A percentile compares a stretch with the other conserved stretches of the same genome.
phyloP scores from a whole-genome alignment of 2,888 invertebrate genomes.

The Coleophora flavipennella region DNA sequence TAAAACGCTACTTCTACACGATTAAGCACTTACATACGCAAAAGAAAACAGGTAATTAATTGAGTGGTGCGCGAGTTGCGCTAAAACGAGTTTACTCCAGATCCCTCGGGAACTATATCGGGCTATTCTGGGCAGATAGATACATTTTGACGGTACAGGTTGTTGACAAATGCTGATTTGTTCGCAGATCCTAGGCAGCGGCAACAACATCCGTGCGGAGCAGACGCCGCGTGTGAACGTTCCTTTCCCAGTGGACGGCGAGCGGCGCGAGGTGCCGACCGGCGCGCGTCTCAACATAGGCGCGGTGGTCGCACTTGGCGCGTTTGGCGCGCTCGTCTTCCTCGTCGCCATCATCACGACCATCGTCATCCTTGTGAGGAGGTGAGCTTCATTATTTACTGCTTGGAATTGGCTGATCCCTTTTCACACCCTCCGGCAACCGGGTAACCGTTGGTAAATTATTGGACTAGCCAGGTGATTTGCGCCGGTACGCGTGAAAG shows the following conservation, averaged over 20 bases:
- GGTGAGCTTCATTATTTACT: slow-evolving; percentile 64
- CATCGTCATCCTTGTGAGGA: slow-evolving; percentile 88
- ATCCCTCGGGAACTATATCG: no score
- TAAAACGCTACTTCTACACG: no score
- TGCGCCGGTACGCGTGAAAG: no score
- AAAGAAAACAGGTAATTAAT: no score
- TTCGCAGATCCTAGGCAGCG: slow-evolving; percentile 55
- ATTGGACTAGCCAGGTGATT: no score
- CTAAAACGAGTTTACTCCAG: no score
- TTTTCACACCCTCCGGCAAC: not conserved
- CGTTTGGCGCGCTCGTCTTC: slow-evolving; percentile 93
- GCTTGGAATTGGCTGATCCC: slow-evolving; percentile 30
- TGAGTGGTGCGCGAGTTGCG: no score
- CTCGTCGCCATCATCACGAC: slow-evolving; percentile 91
- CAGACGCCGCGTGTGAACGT: slow-evolving; percentile 78
- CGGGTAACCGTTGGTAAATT: slow-evolving; percentile 13
- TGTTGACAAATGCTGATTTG: no score
- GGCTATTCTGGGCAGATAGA: no score
- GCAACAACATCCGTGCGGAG: slow-evolving; percentile 75
- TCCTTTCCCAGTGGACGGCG: slow-evolving; percentile 76
- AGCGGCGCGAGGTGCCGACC: slow-evolving; percentile 62
- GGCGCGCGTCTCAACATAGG: slow-evolving; percentile 86
- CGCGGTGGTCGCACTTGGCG: slow-evolving; percentile 90
- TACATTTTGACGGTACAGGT: no score
- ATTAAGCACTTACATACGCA: no score